Evolutionary conservation across 2,797 vertebrate species (phyloP), one percentile per base, ranked within the genome.

Genomic region (Apogon talboti): DNA sequence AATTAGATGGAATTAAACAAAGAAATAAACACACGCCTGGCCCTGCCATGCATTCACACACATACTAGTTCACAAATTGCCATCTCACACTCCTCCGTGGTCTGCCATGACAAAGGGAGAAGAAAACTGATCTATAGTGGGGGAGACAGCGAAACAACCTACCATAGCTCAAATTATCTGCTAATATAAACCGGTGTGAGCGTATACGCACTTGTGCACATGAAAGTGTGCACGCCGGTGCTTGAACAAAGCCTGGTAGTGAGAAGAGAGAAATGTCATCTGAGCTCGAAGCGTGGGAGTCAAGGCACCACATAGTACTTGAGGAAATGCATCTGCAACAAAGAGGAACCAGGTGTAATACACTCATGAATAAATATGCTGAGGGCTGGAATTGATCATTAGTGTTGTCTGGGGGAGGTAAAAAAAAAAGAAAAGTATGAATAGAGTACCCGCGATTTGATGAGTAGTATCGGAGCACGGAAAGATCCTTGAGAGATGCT

Each of bases 301-400:
- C 58, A 63, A 75, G 81, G 66, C 46, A 4, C 77, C 86, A 66
- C 77, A 69, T 76, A 86, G 82, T 83, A 81, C 70, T 87, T 84
- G 64, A 82, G 76, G 77, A 90, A 85, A 82, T 78, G 87, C 71
- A 82, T 74, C 59, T 14, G 82, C 75, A 85, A 83, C 79, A 85
- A 81, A 87, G 76, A 81, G 69, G 73, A 86, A 83, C 72, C 85
- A 87, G 87, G 84, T 89, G 82, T 89, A 90, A 89, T 86, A 79
- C 70, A 80, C 80, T 84, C 84, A 80, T 88, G 81, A 87, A 90
- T 89, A 88, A 90, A 86, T 84, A 85, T 78, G 79, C 61, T 61
- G 63, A 77, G 76, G 79, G 77, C 70, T 84, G 78, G 70, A 86
- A 86, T 74, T 79, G 81, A 88, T 89, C 87, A 89, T 90, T 88